Conservation (phyloP, 2,888 invertebrate genomes). For the Phyllotreta cruciferae region DNA sequence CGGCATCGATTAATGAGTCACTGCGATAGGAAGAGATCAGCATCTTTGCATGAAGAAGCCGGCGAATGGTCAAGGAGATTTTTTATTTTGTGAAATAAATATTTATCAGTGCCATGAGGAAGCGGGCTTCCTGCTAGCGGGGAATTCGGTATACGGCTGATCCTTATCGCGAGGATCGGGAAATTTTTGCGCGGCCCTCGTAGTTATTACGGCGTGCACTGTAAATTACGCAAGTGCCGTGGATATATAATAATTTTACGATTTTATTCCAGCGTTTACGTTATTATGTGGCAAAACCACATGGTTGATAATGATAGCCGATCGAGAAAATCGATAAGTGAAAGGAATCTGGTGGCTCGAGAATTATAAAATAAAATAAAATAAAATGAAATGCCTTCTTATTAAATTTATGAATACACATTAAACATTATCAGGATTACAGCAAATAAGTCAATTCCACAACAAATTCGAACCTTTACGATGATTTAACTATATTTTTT, state of each 20-base stretch:
- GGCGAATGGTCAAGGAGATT: slow-evolving; percentile 32
- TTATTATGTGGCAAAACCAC: slow-evolving; percentile 26
- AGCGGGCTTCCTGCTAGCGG: slow-evolving; percentile 32
- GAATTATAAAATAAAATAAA: slow-evolving; percentile 1
- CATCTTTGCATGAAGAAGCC: slow-evolving; percentile 22
- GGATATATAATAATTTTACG: slow-evolving; percentile 20
- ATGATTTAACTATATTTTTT: no score
- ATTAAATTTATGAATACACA: no score
- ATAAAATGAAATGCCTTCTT: no score
- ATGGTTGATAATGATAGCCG: slow-evolving; percentile 6
- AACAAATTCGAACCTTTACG: no score
- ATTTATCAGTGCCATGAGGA: slow-evolving; percentile 38
- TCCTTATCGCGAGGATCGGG: no score
- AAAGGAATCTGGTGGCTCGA: slow-evolving; percentile 14
- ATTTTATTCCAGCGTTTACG: slow-evolving; percentile 18
- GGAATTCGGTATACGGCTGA: background rate
- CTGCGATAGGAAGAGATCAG: slow-evolving; percentile 11
- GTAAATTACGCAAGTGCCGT: slow-evolving; percentile 8
- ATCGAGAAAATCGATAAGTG: slow-evolving; percentile 17
- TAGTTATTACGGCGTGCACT: no score
- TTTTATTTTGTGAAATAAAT: slow-evolving; percentile 32
- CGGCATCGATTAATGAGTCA: no score
- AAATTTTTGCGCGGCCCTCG: no score
- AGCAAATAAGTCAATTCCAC: no score
- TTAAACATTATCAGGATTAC: no score